Evolutionary conservation across 2,888 invertebrate genomes (phyloP), one percentile per base, ranked within the genome.

Genomic region (Morpho helenor): DNA sequence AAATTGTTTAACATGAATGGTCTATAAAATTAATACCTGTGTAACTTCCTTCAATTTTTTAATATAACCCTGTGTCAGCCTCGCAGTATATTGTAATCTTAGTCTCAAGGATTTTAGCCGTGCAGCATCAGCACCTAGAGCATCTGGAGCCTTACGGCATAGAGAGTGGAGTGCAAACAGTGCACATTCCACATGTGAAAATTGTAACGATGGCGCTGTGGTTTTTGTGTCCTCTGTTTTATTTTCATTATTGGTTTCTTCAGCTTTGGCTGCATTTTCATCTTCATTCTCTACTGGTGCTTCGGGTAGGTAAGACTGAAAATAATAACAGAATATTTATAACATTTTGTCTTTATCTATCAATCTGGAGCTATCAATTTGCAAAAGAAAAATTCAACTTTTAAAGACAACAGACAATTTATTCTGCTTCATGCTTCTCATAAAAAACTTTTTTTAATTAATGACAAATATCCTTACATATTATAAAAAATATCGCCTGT

Each of bases 101-200:
- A 95, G 86, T 65, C 96, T 93, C 71, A 98, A 95, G 73, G 98
- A 97, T 80, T 97, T 98, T 7, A 98, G 88, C 68, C 93, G 92
- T 8, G 88, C 83, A 8, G 94, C 94, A 73, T 96, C 95, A 23
- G 94, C 92, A 65, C 95, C 92, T 41, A 94, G 92, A 10, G 93
- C 93, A 60, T 95, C 96, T 0, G 96, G 95, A 66, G 93, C 92
- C 74, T 95, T 95, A 64, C 95, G 93, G 56, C 96, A 97, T 49
- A 99, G 78, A 56, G 96, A 95, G 73, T 95, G 95, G 49, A 95
- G 84, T 8, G 93, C 92, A 76, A 93, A 98, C 70, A 99, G 91
- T 43, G 98, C 92, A 89, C 97, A 97, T 87, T 99, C 99, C 2
- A 98, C 97, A 76, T 96, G 95, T 44, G 98, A 97, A 77, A 98